These are phyloP conservation scores for Laspeyria flexula DNA, from an alignment of 2,888 invertebrate species.

Conservation along the genomic window DNA sequence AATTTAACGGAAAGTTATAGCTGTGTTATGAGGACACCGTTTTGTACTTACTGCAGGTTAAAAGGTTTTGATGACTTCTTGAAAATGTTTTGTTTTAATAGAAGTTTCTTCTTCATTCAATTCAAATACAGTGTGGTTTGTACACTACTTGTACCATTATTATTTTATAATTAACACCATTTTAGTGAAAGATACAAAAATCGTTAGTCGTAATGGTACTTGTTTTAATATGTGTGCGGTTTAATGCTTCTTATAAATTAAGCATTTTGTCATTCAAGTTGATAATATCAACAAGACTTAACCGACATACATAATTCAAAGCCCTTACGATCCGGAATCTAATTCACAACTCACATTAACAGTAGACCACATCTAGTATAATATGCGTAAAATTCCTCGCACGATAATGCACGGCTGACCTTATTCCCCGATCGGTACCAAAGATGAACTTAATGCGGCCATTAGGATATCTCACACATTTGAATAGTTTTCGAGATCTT, in stretches of 20 bases:
- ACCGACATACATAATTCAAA: background rate
- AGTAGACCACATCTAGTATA: slow-evolving; percentile 12
- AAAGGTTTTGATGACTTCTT: slow-evolving; percentile 1
- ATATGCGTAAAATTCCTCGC: slow-evolving; percentile 26
- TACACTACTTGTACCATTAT: no score
- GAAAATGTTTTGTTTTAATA: background rate
- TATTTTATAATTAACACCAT: no score
- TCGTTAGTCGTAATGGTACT: no score
- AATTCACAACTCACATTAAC: background rate
- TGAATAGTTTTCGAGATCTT: slow-evolving; percentile 63
- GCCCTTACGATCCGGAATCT: background rate
- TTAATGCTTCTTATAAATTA: no score
- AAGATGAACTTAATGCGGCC: slow-evolving; percentile 71
- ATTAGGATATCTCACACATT: slow-evolving; percentile 74
- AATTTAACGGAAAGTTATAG: slow-evolving; percentile 29
- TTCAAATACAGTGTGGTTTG: background rate
- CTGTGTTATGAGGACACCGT: slow-evolving; percentile 12
- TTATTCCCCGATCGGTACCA: slow-evolving; percentile 63
- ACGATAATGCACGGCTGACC: slow-evolving; percentile 61
- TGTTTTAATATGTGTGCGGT: no score
- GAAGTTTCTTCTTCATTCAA: background rate
- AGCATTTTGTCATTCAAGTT: no score
- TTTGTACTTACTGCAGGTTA: slow-evolving; percentile 3
- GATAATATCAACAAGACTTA: no score
- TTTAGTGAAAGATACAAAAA: no score